A percentile compares a stretch with the other conserved stretches of the same genome.
Conservation (phyloP, 2,113 vertebrate species). For the Chloebia gouldiae region DNA sequence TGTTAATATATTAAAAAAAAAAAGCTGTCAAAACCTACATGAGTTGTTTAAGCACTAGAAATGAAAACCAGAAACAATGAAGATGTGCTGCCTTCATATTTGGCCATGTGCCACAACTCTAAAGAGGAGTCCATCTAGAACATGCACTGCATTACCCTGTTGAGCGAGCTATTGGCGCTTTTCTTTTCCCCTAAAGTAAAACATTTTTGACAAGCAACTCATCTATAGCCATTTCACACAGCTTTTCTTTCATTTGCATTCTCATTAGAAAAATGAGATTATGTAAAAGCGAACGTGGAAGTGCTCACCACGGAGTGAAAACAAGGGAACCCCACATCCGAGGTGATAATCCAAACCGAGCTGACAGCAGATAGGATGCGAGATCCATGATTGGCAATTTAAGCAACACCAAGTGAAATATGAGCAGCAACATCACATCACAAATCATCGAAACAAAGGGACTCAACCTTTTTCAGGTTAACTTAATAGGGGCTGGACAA, state of each 20-base stretch:
- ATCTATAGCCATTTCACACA: slow-evolving; percentile 81
- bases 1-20: slow-evolving; percentile 48
- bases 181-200: slow-evolving; percentile 61
- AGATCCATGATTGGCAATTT: slow-evolving; percentile 76
- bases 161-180: not conserved
- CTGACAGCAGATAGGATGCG: slow-evolving; percentile 70
- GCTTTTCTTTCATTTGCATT: slow-evolving; percentile 85
- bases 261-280: slow-evolving; percentile 88
- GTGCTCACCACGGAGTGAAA: slow-evolving; percentile 52
- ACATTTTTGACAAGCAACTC: slow-evolving; percentile 82
- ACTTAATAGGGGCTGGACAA: slow-evolving; percentile 62
- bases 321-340: slow-evolving; percentile 50
- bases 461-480: slow-evolving; percentile 70
- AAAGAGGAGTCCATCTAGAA: slow-evolving; percentile 71
- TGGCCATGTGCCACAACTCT: slow-evolving; percentile 77
- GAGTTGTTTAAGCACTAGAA: slow-evolving; percentile 73
- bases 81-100: slow-evolving; percentile 72
- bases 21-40: slow-evolving; percentile 73
- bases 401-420: slow-evolving; percentile 71
- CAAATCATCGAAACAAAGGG: slow-evolving; percentile 68
- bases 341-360: slow-evolving; percentile 69
- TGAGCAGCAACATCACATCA: slow-evolving; percentile 74
- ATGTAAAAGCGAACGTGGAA: slow-evolving; percentile 73
- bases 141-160: slow-evolving; percentile 23
- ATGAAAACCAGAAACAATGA: slow-evolving; percentile 72